Percentiles rank a stretch among this genome's conserved stretches.
Evolutionary conservation across 2,113 vertebrate genomes (phyloP).

Genomic region (Eurystomus gularis): DNA sequence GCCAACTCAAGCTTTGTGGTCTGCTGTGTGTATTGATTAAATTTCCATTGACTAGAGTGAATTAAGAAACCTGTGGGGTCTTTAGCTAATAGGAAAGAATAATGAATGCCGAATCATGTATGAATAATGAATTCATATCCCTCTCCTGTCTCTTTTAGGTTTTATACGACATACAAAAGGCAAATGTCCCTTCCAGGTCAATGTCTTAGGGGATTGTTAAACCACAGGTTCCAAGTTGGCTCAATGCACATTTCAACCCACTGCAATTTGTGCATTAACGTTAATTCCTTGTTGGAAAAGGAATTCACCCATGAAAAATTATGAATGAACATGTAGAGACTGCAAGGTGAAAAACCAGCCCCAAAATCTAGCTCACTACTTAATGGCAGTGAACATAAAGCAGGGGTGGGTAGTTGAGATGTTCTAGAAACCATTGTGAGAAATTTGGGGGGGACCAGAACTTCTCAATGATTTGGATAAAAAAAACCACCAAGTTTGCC

Average conservation of each 20-base stretch:
- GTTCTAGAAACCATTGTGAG: not conserved
- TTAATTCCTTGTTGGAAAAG: not conserved
- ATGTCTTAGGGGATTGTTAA: not conserved
- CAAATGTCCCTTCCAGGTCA: not conserved
- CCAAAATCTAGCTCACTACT: not conserved
- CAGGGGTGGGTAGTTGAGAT: not conserved
- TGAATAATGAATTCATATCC: not conserved
- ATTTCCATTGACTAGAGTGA: not conserved
- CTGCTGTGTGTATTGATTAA: not conserved
- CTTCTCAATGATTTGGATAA: not conserved
- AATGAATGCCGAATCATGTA: not conserved
- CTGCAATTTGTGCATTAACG: not conserved
- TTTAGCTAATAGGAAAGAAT: not conserved
- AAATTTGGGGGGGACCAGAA: not conserved
- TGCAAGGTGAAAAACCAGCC: not conserved
- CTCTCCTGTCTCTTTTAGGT: not conserved
- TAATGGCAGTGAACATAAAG: not conserved
- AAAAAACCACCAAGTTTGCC: not conserved
- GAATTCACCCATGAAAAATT: not conserved
- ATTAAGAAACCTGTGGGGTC: not conserved
- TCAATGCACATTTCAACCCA: not conserved
- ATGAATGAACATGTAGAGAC: not conserved
- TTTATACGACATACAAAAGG: not conserved
- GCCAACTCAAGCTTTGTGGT: not conserved
- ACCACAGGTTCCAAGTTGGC: not conserved